phyloP scores from a whole-genome alignment of 2,113 vertebrate genomes.

The Chionodraco myersi region DNA sequence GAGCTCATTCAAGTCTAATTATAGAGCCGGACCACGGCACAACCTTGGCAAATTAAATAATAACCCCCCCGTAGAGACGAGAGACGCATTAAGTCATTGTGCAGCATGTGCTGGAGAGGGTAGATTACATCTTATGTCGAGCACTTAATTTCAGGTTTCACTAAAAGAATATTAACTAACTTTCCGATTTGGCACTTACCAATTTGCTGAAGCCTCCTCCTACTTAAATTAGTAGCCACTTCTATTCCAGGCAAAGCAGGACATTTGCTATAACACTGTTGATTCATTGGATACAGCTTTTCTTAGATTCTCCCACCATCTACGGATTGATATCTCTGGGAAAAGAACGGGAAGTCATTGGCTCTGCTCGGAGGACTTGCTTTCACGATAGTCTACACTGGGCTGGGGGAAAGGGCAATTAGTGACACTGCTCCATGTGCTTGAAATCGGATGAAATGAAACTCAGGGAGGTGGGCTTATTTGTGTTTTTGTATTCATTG shows the following conservation, averaged over 20 bases:
- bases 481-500: too few relatives aligned
- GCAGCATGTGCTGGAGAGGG: slow-evolving; percentile 16
- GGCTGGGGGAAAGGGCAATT: too few relatives aligned
- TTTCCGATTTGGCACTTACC: background rate
- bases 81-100: slow-evolving; percentile 45
- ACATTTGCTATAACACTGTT: background rate
- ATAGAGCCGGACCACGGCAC: slow-evolving; percentile 51
- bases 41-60: slow-evolving; percentile 67
- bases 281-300: background rate
- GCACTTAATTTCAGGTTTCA: slow-evolving; percentile 21
- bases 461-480: too few relatives aligned
- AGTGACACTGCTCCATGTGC: too few relatives aligned
- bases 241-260: background rate
- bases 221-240: background rate
- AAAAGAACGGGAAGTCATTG: too few relatives aligned
- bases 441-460: too few relatives aligned
- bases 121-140: slow-evolving; percentile 15
- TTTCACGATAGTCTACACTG: too few relatives aligned
- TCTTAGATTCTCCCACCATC: too few relatives aligned
- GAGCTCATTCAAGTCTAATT: slow-evolving; percentile 69
- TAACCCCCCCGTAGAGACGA: slow-evolving; percentile 49
- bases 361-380: too few relatives aligned
- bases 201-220: background rate
- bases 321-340: too few relatives aligned
- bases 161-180: background rate